Conservation (phyloP, 2,113 vertebrate genomes). For the Muscicapa adusta region DNA sequence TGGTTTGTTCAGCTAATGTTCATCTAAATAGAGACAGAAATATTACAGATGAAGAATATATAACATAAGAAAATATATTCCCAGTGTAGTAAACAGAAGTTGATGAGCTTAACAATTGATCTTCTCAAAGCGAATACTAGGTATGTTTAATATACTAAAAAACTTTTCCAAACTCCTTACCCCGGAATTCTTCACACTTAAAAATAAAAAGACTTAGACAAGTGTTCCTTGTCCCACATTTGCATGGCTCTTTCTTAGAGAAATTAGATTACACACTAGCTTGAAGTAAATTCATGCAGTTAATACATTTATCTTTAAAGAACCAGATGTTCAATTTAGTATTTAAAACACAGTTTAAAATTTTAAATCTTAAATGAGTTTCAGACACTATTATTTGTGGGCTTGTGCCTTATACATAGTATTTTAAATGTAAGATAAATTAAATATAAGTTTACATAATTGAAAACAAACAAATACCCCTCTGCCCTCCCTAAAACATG, state of each 20-base stretch:
- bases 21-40: neutral
- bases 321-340: constrained; percentile 34
- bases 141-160: neutral
- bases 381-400: neutral
- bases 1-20: neutral
- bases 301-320: constrained; percentile 59
- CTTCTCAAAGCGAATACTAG: neutral
- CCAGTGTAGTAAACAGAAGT: neutral
- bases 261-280: constrained; percentile 51
- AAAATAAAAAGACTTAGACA: constrained; percentile 7
- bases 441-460: neutral
- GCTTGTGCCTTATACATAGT: neutral
- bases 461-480: neutral
- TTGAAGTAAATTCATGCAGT: constrained; percentile 31
- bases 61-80: neutral
- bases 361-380: constrained; percentile 15
- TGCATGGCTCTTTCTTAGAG: neutral
- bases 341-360: neutral
- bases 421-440: neutral
- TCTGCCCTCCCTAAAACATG: rapidly evolving
- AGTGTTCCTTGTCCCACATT: constrained; percentile 18
- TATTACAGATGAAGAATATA: neutral
- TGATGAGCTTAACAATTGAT: neutral
- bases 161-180: neutral
- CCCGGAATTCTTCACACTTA: neutral